Evolutionary conservation across 1,140 invertebrate genomes (phyloP), one percentile per base, ranked within the genome.

Genomic region (Latrodectus geometricus): DNA sequence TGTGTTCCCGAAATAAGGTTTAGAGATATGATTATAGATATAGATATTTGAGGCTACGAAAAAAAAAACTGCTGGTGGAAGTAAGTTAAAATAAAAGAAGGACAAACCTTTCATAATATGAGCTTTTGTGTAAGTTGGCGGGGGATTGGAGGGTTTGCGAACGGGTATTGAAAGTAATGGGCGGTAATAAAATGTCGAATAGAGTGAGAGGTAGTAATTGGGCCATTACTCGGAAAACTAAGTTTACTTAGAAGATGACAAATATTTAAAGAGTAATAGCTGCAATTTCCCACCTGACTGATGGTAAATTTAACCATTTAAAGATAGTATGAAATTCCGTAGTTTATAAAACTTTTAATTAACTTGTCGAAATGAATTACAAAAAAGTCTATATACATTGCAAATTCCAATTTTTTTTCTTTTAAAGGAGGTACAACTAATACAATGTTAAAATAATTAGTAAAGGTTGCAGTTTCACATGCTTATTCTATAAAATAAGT

Each of bases 21-120:
- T 74, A 74, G 21, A 83, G 70, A 83, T 83, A 83, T 83, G 80
- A 74, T 83, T 83, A 74, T 74, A 74, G 69, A 73, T 83, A 74
- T 83, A 83, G 69, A 74, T 74, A 83, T 83, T 49, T 83, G 21
- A 56, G 50, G 52, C n/a, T 54, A 20, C 9, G 23, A 4, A 17
- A 61, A 61, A n/a, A n/a, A 61, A 61, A 61, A 35, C 12, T 61
- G 54, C 11, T 61, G 54, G 17, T 11, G 11, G 11, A 17, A 61
- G 54, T 61, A 61, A 61, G 54, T 61, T 61, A 73, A 73, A 73
- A 50, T 73, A 73, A 73, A 49, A 9, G 48, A 49, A 15, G 14
- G n/a, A 48, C 14, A 35, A n/a, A 48, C 8, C 48, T 49, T 49
- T 73, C 35, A 11, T 49, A 12, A 48, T 73, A 73, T 14, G 9